phyloP scores from a whole-genome alignment of 2,888 invertebrate species.

The Drosophila multiciliata region DNA sequence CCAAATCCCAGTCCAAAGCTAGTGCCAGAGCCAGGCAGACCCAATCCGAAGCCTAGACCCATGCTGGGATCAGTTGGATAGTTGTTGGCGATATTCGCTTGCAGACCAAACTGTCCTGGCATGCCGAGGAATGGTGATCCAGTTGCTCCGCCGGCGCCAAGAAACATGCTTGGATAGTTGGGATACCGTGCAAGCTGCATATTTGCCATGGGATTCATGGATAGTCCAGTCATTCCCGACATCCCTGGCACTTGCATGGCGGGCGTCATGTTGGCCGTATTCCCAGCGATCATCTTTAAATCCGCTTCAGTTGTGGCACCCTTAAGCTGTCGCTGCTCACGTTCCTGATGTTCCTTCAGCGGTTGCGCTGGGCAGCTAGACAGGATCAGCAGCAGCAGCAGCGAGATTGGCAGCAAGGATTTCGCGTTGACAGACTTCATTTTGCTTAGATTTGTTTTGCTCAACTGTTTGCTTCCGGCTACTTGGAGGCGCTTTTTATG shows the following conservation, averaged over 20 bases:
- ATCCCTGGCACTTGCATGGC: constrained; percentile 27
- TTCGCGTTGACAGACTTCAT: constrained; percentile 55
- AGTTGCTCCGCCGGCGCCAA: constrained; percentile 24
- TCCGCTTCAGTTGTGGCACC: constrained; percentile 51
- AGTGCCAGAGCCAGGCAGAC: constrained; percentile 2
- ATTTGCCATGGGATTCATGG: constrained; percentile 52
- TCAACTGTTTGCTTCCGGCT: constrained; percentile 72
- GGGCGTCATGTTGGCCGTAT: constrained; percentile 53
- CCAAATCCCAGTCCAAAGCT: constrained; percentile 13
- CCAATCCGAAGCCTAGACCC: constrained; percentile 26
- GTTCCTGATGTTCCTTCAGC: constrained; percentile 40
- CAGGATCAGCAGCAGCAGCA: constrained; percentile 30
- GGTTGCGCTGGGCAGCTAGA: constrained; percentile 46
- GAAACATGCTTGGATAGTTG: constrained; percentile 51
- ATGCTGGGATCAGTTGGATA: constrained; percentile 54
- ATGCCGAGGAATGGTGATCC: constrained; percentile 35
- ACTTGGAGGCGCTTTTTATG: constrained; percentile 63
- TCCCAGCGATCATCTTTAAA: constrained; percentile 59
- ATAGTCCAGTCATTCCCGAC: constrained; percentile 24
- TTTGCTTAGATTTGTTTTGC: constrained; percentile 43
- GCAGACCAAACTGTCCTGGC: constrained; percentile 40
- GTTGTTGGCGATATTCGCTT: constrained; percentile 50
- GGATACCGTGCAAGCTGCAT: constrained; percentile 62
- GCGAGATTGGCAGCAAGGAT: constrained; percentile 40
- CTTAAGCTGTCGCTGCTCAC: constrained; percentile 67